phyloP scores from a whole-genome alignment of 2,113 vertebrate genomes.

The Maccullochella peelii region DNA sequence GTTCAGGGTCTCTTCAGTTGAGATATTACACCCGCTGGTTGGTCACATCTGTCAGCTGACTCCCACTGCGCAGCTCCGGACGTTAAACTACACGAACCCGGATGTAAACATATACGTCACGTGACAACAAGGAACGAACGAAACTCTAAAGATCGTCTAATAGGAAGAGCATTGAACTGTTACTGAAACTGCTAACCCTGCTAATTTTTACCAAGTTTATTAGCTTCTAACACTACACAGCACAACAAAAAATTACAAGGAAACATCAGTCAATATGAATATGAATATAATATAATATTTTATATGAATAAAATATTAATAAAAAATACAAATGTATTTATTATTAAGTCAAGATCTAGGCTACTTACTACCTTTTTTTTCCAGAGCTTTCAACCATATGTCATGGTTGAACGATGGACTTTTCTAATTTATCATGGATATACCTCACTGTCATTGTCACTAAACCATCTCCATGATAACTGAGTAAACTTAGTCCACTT shows the following conservation, averaged over 20 bases:
- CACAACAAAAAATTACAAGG: not conserved
- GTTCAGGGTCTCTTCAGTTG: slow-evolving; percentile 20
- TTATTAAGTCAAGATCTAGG: no score
- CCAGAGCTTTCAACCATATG: not conserved
- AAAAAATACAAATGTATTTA: not conserved
- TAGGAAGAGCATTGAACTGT: accelerated
- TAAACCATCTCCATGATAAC: not conserved
- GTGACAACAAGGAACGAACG: not conserved
- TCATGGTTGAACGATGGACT: not conserved
- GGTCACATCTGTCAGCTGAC: slow-evolving; percentile 75
- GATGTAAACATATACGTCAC: slow-evolving; percentile 74
- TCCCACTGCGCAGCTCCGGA: slow-evolving; percentile 71
- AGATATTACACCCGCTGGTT: slow-evolving; percentile 63
- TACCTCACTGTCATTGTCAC: not conserved
- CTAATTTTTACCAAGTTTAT: not conserved
- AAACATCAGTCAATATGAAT: not conserved
- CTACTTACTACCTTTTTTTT: not conserved
- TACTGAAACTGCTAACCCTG: not conserved
- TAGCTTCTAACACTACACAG: not conserved
- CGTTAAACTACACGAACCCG: slow-evolving; percentile 54
- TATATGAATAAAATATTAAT: not conserved
- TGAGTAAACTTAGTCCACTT: not conserved
- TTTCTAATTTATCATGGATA: not conserved
- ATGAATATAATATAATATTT: no score
- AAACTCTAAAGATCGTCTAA: slow-evolving; percentile 57